Evolutionary conservation across 1,140 invertebrate species (phyloP), one percentile per base, ranked within the genome.

Genomic region (Drosophila simulans): DNA sequence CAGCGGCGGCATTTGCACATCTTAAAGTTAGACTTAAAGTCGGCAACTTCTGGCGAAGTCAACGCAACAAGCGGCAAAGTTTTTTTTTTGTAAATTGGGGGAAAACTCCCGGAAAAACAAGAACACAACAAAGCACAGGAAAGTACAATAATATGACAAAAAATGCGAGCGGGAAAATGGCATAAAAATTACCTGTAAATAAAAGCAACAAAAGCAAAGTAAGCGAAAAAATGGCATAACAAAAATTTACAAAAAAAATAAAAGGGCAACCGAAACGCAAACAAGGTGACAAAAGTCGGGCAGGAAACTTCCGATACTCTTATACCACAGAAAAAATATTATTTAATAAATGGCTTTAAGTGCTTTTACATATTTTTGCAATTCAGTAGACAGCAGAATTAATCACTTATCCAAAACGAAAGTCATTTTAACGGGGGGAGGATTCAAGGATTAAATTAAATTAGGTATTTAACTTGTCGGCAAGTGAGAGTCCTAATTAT

Each of bases 161-260:
- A 57, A 45, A 20, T 22, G 53, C 15, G 17, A n/a, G 37, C 22
- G 49, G 40, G 39, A 57, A 68, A 71, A 48, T 45, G 65, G 39
- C 71, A 63, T 70, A 59, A 55, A 79, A 84, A 85, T 80, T 75
- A 85, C 77, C 49, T 51, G 57, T 62, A 77, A 80, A 79, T 72
- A 77, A 85, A 63, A 48, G 54, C 65, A 76, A 55, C 46, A 79
- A 57, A 55, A 63, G 25, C 35, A 54, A 35, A 35, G 55, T 15
- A 48, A 55, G 45, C 43, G 46, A 25, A 55, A 73, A 48, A 65
- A 75, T 58, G 53, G 58, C 49, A 74, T 39, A 46, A 37, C 31
- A 34, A 46, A 43, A 54, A 12, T 25, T 15, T 49, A 31, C n/a
- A 45, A 43, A 53, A 39, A 39, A 34, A 4, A 43, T 49, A 22